A percentile compares a stretch with the other conserved stretches of the same genome.
These are phyloP conservation scores for Caenorhabditis briggsae DNA, from an alignment of 1,140 invertebrate genomes.

Conservation along the genomic window DNA sequence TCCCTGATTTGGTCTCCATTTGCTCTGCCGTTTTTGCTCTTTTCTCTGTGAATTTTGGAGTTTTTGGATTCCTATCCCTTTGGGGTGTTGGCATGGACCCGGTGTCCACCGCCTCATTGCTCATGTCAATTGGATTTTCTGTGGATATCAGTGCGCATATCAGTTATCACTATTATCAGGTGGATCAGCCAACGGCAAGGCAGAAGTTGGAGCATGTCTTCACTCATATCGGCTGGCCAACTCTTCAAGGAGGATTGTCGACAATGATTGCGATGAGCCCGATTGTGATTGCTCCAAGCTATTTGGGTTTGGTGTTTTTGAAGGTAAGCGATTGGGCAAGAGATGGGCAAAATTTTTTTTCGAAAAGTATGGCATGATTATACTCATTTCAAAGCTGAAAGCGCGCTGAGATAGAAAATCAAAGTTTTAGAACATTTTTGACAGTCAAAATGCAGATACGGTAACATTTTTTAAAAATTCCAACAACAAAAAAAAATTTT, in stretches of 20 bases:
- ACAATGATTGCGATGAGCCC: conserved; percentile 67
- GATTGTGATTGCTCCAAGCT: conserved; percentile 59
- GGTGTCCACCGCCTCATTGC: conserved; percentile 78
- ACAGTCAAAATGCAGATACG: too few relatives aligned
- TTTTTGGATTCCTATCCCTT: conserved; percentile 78
- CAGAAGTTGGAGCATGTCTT: conserved; percentile 66
- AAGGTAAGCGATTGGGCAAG: conserved; percentile 32
- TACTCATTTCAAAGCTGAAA: too few relatives aligned
- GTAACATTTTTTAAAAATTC: too few relatives aligned
- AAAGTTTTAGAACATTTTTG: too few relatives aligned
- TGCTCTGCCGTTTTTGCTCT: conserved; percentile 76
- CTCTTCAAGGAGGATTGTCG: conserved; percentile 65
- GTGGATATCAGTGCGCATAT: conserved; percentile 79
- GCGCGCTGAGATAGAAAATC: too few relatives aligned
- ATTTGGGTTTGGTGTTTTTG: conserved; percentile 66
- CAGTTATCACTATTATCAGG: conserved; percentile 80
- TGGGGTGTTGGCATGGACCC: conserved; percentile 78
- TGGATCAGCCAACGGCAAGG: conserved; percentile 57
- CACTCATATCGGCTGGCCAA: conserved; percentile 67
- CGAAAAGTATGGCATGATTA: too few relatives aligned
- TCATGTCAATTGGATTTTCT: conserved; percentile 79
- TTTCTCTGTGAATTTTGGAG: conserved; percentile 74
- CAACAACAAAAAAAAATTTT: too few relatives aligned
- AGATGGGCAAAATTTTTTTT: not conserved
- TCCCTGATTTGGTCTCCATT: conserved; percentile 78